These are phyloP conservation scores for Augochlorella aurata DNA, from an alignment of 2,888 invertebrate species.

Conservation along the genomic window DNA sequence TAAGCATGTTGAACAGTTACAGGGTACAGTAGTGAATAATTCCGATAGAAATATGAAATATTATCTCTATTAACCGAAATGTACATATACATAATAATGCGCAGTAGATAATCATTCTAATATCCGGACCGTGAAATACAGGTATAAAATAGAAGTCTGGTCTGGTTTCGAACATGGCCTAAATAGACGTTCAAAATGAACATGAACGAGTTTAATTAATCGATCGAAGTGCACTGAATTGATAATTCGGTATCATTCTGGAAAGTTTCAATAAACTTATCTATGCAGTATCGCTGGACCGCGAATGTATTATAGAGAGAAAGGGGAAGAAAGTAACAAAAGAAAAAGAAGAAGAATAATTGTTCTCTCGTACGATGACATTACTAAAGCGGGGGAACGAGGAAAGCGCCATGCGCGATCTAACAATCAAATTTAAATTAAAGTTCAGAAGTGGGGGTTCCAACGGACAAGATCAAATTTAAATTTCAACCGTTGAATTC, in stretches of 20 bases:
- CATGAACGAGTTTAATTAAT: constrained; percentile 44
- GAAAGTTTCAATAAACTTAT: constrained; percentile 44
- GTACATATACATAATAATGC: constrained; percentile 67
- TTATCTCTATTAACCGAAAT: constrained; percentile 70
- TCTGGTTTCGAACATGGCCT: constrained; percentile 46
- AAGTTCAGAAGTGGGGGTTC: neutral
- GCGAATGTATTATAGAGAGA: constrained; percentile 38
- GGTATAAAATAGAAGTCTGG: constrained; percentile 69
- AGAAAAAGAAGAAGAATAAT: constrained; percentile 5
- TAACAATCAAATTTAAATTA: neutral
- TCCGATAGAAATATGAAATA: constrained; percentile 64
- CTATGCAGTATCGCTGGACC: constrained; percentile 29
- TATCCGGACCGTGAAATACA: constrained; percentile 64
- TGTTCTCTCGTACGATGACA: constrained; percentile 41
- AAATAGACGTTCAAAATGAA: constrained; percentile 46
- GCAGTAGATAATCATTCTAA: constrained; percentile 64
- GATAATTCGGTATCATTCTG: constrained; percentile 49
- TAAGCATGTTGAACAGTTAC: neutral
- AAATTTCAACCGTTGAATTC: neutral
- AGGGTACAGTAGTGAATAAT: constrained; percentile 44
- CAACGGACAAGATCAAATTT: no score
- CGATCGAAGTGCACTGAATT: constrained; percentile 46
- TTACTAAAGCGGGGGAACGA: constrained; percentile 44
- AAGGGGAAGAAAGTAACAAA: constrained; percentile 15
- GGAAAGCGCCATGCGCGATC: constrained; percentile 28